Base-by-base conservation (phyloP, 2,888 invertebrate genomes). In the Autographa gamma region DNA sequence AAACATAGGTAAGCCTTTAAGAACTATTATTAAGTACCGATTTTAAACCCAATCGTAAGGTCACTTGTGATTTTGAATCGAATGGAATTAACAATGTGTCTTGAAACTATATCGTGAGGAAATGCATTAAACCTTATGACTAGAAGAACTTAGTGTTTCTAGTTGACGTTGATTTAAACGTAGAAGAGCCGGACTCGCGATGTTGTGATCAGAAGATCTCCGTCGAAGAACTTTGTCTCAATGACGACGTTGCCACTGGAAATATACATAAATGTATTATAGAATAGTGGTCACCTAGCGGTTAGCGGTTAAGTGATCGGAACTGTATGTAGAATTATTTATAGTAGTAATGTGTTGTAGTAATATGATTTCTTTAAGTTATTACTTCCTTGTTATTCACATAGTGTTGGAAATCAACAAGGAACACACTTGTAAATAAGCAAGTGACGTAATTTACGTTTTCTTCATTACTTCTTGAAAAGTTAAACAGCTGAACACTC, bases 181-280 rank as follows among this genome's bases (percentile, higher is more conserved):
- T 99, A 99, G 95, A 98, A 99, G 61, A 99, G 96, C 74, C 99
- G 97, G 72, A 99, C 99, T 93, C 97, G 97, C 19, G 99, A 99
- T 62, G 98, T 99, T 74, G 98, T 98, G 81, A 99, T 98, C 83
- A 99, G 96, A 63, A 99, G 96, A 87, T 99, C 98, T 84, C 98
- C 99, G 92, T 99, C 99, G 91, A 97, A 99, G 95, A 99, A 99
- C 91, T 98, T 98, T 0, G 99, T 99, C 96, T 99, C 99, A 82
- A 99, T 99, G 34, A 99, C 98, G 65, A 99, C 98, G 90, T 99
- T 99, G 13, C 99, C 99, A 95, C 98, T 99, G 96, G 74, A 97
- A 97, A 85, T 9, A 8, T 38, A 38, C 8, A 11, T 38, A 38
- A 38, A 38, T 34, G 34, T 5, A 34, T 34, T 11, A 38, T 11